Base-by-base conservation (phyloP, 1,140 invertebrate genomes). In the Theocolax elegans region DNA sequence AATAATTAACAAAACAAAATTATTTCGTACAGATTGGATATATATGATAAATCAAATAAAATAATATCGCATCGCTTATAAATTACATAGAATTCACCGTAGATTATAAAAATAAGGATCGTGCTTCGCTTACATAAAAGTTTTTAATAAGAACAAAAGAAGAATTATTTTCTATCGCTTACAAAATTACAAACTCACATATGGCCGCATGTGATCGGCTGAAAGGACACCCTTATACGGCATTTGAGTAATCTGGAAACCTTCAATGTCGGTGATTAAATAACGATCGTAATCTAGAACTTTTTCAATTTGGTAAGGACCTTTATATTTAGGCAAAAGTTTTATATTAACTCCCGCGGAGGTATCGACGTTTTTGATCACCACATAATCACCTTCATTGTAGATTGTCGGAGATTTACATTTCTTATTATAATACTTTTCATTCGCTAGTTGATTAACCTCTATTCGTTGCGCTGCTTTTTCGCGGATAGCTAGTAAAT, bases 341-440 rank as follows among this genome's bases (percentile, higher is more conserved):
- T 79, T 77, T 58, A 69, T 72, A 29, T 72, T 74, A 13, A 72
- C 62, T 0, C 73, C 73, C 0, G 44, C 48, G 4, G 74, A 72
- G 15, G 64, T 71, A 60, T 78, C 74, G 7, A 72, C n/a, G 44
- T 76, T 76, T 62, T 70, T 62, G 17, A 77, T 71, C 44, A 77
- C 60, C 0, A 80, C 72, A 3, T 72, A 74, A 62, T 80, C 74
- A 17, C 72, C 76, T 0, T 49, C 31, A 8, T 69, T 60, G 71
- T 75, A 77, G 4, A 13, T 27, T 0, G 19, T 56, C 0, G 73
- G 6, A n/a, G 3, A 13, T 67, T 74, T 74, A 3, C 62, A 62
- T 25, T 68, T 71, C 44, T 66, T 71, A 63, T 77, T 62, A 44
- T 74, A 74, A 4, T 2, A n/a, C 6, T 29, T 4, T 27, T 40